Evolutionary conservation across 2,888 invertebrate genomes (phyloP).

Genomic region (Chrysolina americana): DNA sequence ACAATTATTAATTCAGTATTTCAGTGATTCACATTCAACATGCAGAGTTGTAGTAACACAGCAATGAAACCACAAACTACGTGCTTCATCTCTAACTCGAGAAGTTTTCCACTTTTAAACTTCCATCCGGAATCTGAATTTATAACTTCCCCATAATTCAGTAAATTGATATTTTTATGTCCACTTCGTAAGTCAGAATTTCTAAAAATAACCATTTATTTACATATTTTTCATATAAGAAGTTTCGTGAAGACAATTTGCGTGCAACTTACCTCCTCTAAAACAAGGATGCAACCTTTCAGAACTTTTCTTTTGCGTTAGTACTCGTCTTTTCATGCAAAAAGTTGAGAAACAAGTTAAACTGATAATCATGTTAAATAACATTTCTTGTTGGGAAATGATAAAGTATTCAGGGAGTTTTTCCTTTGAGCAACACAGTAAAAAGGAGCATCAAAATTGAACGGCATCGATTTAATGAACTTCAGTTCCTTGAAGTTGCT

Average conservation of each 20-base stretch:
- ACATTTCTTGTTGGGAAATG: too few relatives aligned
- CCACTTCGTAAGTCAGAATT: constrained; percentile 3
- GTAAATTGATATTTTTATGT: constrained; percentile 7
- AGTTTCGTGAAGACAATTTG: neutral
- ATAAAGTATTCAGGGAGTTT: too few relatives aligned
- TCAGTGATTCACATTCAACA: neutral
- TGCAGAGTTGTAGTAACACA: neutral
- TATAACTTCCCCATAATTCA: neutral
- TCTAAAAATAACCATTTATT: constrained; percentile 2
- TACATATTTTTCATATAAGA: neutral
- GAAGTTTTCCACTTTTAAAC: constrained; percentile 6
- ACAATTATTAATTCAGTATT: neutral
- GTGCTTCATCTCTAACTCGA: neutral
- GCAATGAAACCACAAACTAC: neutral
- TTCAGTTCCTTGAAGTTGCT: too few relatives aligned
- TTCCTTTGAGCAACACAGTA: too few relatives aligned
- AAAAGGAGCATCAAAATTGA: too few relatives aligned
- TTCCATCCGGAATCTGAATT: constrained; percentile 1
- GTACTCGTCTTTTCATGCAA: neutral
- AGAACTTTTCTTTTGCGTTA: neutral
- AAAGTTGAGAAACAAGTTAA: too few relatives aligned
- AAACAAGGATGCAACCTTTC: neutral
- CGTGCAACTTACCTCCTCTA: neutral
- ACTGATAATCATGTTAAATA: too few relatives aligned
- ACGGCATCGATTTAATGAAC: too few relatives aligned